Evolutionary conservation across 2,797 vertebrate genomes (phyloP).

Genomic region (Pipistrellus nathusii): DNA sequence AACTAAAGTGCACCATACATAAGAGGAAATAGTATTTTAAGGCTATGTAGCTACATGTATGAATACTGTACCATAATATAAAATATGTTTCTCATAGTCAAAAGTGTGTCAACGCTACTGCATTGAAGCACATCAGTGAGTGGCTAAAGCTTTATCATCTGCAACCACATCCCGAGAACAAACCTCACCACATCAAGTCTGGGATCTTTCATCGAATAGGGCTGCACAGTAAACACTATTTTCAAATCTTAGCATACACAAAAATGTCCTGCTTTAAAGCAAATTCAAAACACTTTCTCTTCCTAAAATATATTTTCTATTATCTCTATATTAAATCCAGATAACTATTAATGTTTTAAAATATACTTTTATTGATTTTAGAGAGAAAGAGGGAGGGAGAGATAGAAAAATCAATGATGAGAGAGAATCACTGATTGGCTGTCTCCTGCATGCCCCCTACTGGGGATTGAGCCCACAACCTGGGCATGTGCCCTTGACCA

Average conservation of each 20-base stretch:
- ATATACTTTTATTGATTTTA: not conserved
- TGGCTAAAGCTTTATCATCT: not conserved
- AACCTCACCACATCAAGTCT: conserved; percentile 57
- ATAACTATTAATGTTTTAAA: not conserved
- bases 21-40: not conserved
- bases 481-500: too few species aligned
- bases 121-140: not conserved
- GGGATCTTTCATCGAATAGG: not conserved
- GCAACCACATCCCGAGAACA: conserved; percentile 11
- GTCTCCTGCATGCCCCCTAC: too few species aligned
- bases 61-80: not conserved
- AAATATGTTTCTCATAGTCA: not conserved
- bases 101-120: not conserved
- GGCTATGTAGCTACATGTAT: not conserved
- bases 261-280: conserved; percentile 61
- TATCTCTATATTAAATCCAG: conserved; percentile 22
- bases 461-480: too few species aligned
- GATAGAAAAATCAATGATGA: too few species aligned
- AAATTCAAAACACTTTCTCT: conserved; percentile 40
- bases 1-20: not conserved
- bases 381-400: too few species aligned
- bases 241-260: conserved; percentile 7
- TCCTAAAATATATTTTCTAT: conserved; percentile 2
- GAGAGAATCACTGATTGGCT: too few species aligned
- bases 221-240: not conserved